Evolutionary conservation across 2,888 invertebrate genomes (phyloP).

Genomic region (Halocaridina rubra): DNA sequence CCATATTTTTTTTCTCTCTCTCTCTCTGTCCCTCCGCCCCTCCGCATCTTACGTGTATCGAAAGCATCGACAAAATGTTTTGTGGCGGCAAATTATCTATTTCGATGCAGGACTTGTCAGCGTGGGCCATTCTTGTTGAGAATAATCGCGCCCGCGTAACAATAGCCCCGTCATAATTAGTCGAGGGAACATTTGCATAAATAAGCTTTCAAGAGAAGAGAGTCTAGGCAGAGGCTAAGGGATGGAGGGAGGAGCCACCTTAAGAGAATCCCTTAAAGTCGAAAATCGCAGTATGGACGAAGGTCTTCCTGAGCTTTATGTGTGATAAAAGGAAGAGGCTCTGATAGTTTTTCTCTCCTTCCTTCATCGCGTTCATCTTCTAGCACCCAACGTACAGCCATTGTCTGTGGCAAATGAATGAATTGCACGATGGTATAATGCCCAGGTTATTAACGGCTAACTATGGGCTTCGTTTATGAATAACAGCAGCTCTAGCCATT

Average conservation of each 20-base stretch:
- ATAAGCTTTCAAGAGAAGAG: constrained; percentile 32
- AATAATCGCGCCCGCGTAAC: constrained; percentile 42
- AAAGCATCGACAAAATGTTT: constrained; percentile 2
- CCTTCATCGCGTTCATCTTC: too few species aligned
- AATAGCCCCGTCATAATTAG: constrained; percentile 49
- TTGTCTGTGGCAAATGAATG: constrained; percentile 44
- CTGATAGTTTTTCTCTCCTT: too few species aligned
- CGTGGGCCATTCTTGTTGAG: constrained; percentile 42
- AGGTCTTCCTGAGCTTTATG: background rate
- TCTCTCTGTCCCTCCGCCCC: background rate
- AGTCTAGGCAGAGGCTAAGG: too few species aligned
- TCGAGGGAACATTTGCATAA: constrained; percentile 41
- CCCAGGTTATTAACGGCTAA: constrained; percentile 28
- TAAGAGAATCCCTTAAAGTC: background rate
- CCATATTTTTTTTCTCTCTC: background rate
- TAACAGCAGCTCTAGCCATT: constrained; percentile 26
- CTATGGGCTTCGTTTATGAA: constrained; percentile 35
- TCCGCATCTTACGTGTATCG: too few species aligned
- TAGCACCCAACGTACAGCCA: background rate
- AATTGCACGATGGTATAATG: constrained; percentile 40
- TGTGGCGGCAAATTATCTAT: constrained; percentile 28
- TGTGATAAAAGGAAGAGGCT: background rate
- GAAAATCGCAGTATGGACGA: background rate
- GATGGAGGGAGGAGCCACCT: background rate
- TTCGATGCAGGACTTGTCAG: constrained; percentile 32